phyloP scores from a whole-genome alignment of 2,888 invertebrate species.

The Acronicta psi region DNA sequence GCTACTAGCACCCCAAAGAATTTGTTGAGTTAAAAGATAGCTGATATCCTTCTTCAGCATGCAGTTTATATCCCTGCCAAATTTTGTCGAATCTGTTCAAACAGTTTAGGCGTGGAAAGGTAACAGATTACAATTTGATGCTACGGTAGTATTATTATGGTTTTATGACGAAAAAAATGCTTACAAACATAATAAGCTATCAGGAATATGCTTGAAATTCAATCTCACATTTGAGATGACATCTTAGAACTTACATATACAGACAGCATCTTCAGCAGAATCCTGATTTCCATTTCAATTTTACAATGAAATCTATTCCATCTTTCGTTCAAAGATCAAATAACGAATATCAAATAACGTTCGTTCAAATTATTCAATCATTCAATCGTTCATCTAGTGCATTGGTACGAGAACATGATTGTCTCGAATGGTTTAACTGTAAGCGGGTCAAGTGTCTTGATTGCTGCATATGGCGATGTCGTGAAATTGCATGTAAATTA shows the following conservation, averaged over 20 bases:
- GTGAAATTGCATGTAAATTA: slow-evolving; percentile 78
- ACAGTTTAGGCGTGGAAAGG: too few relatives aligned
- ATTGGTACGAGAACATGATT: background rate
- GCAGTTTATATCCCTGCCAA: too few relatives aligned
- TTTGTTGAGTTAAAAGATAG: too few relatives aligned
- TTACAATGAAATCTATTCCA: slow-evolving; percentile 16
- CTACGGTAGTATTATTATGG: too few relatives aligned
- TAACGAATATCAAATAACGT: slow-evolving; percentile 12
- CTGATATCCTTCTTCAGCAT: too few relatives aligned
- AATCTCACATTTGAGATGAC: slow-evolving; percentile 15
- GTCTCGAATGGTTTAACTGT: slow-evolving; percentile 26
- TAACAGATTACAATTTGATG: too few relatives aligned
- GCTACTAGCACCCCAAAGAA: too few relatives aligned
- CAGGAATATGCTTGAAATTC: slow-evolving; percentile 16
- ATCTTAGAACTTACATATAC: slow-evolving; percentile 27
- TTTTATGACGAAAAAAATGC: too few relatives aligned
- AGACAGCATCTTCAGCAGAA: slow-evolving; percentile 15
- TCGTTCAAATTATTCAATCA: slow-evolving; percentile 12
- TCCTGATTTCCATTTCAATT: slow-evolving; percentile 33
- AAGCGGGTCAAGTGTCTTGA: slow-evolving; percentile 73
- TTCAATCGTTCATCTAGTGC: slow-evolving; percentile 4
- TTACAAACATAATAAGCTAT: too few relatives aligned
- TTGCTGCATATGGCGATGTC: slow-evolving; percentile 66
- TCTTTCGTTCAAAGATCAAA: slow-evolving; percentile 14
- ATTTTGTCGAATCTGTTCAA: too few relatives aligned